Percentiles rank a stretch among this genome's conserved stretches.
Evolutionary conservation across 2,797 vertebrate genomes (phyloP).

Genomic region (Chelidonichthys spinosus): DNA sequence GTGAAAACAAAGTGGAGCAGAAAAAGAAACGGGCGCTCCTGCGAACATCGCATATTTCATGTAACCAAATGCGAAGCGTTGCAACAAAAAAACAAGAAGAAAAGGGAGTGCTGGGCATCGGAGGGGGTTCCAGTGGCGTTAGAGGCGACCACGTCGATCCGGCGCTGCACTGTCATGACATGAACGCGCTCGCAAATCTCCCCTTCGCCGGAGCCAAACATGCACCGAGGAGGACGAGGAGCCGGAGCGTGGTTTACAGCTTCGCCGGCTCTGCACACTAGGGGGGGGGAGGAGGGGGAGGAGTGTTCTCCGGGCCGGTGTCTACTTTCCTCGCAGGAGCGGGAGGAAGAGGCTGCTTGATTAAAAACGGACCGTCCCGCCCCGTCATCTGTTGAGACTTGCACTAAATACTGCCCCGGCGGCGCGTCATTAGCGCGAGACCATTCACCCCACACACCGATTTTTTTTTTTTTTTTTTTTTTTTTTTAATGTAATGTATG

Average conservation of each 20-base stretch:
- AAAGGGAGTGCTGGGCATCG: constrained; percentile 55
- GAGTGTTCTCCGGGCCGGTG: constrained; percentile 62
- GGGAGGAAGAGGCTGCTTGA: constrained; percentile 27
- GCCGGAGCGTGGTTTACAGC: constrained; percentile 62
- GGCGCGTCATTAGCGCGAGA: constrained; percentile 17
- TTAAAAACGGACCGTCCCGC: constrained; percentile 15
- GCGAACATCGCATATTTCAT: constrained; percentile 90
- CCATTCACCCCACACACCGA: not conserved
- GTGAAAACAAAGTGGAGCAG: constrained; percentile 83
- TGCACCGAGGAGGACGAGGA: constrained; percentile 49
- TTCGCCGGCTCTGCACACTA: constrained; percentile 43
- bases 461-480: too few relatives aligned
- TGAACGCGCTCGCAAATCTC: constrained; percentile 51
- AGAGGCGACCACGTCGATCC: constrained; percentile 66
- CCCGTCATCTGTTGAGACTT: constrained; percentile 53
- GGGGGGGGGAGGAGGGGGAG: constrained; percentile 57
- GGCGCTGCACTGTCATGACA: constrained; percentile 76
- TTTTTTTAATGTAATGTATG: too few relatives aligned
- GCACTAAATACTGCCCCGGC: constrained; percentile 20
- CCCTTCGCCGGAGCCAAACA: constrained; percentile 49
- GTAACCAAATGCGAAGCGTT: constrained; percentile 61
- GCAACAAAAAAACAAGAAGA: not conserved
- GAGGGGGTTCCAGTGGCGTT: constrained; percentile 62
- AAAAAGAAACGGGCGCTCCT: constrained; percentile 81
- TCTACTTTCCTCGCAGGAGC: constrained; percentile 63